Conservation (phyloP, 2,888 invertebrate species). For the Hypolimnas misippus region DNA sequence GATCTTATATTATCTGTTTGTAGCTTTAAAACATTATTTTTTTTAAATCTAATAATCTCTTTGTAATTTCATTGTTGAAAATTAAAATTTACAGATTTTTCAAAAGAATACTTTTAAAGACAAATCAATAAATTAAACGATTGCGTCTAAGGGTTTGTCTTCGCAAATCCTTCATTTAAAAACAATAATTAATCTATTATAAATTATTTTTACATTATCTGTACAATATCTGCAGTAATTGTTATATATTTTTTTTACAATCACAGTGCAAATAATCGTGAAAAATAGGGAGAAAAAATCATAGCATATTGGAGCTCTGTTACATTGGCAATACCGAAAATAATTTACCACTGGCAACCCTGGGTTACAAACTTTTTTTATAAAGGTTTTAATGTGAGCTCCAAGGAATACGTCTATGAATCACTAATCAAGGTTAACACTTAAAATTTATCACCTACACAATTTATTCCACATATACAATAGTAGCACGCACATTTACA, state of each 20-base stretch:
- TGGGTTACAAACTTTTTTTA: neutral
- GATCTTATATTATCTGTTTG: neutral
- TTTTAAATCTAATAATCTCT: slow-evolving; percentile 33
- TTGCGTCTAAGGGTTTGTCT: slow-evolving; percentile 35
- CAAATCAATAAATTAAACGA: slow-evolving; percentile 22
- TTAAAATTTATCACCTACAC: slow-evolving; percentile 37
- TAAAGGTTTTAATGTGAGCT: slow-evolving; percentile 16
- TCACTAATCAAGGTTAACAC: slow-evolving; percentile 36
- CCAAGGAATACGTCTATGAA: slow-evolving; percentile 24
- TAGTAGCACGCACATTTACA: slow-evolving; percentile 79
- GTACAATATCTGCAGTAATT: slow-evolving; percentile 39
- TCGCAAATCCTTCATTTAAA: slow-evolving; percentile 33
- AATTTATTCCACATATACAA: slow-evolving; percentile 69
- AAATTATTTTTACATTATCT: slow-evolving; percentile 49
- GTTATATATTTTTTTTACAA: slow-evolving; percentile 26
- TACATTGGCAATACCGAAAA: slow-evolving; percentile 3
- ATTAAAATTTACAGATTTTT: slow-evolving; percentile 10
- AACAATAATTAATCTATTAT: slow-evolving; percentile 41
- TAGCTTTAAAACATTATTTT: slow-evolving; percentile 4
- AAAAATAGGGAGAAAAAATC: slow-evolving; percentile 22
- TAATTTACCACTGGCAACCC: slow-evolving; percentile 7
- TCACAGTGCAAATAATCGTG: slow-evolving; percentile 33
- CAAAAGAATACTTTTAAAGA: neutral
- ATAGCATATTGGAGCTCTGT: slow-evolving; percentile 17
- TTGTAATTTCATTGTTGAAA: slow-evolving; percentile 22